These are phyloP conservation scores for Colostygia pectinataria DNA, from an alignment of 2,888 invertebrate species.

Conservation along the genomic window DNA sequence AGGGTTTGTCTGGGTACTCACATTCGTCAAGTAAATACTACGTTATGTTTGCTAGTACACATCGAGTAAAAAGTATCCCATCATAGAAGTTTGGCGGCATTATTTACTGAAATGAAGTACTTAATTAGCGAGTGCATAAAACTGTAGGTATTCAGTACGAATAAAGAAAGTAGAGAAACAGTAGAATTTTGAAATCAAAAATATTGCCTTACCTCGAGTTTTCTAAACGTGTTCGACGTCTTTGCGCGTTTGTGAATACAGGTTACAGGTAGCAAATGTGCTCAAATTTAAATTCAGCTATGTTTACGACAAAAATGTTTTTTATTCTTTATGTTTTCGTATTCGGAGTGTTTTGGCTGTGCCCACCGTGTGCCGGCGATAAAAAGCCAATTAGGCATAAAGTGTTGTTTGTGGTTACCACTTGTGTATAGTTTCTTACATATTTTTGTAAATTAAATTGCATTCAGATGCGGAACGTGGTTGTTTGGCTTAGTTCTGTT, in stretches of 20 bases:
- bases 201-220: too few relatives aligned
- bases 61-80: too few relatives aligned
- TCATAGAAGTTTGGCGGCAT: too few relatives aligned
- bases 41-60: too few relatives aligned
- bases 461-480: not conserved
- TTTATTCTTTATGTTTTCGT: slow-evolving; percentile 22
- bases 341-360: slow-evolving; percentile 20
- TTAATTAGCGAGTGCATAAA: too few relatives aligned
- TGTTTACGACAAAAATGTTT: slow-evolving; percentile 26
- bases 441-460: slow-evolving; percentile 3
- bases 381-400: slow-evolving; percentile 29
- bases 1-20: too few relatives aligned
- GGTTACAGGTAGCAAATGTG: slow-evolving; percentile 13
- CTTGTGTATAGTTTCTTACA: slow-evolving; percentile 14
- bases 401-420: slow-evolving; percentile 15
- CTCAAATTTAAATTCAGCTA: slow-evolving; percentile 25
- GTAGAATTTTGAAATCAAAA: too few relatives aligned
- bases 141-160: too few relatives aligned
- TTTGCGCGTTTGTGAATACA: slow-evolving; percentile 6
- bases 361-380: slow-evolving; percentile 21
- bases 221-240: not conserved
- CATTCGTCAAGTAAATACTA: too few relatives aligned
- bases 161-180: too few relatives aligned
- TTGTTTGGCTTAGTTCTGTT: too few relatives aligned
- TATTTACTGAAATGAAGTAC: too few relatives aligned